A percentile compares a stretch with the other conserved stretches of the same genome.
These are phyloP conservation scores for Pelecanus crispus DNA, from an alignment of 2,113 vertebrate species.

Conservation along the genomic window DNA sequence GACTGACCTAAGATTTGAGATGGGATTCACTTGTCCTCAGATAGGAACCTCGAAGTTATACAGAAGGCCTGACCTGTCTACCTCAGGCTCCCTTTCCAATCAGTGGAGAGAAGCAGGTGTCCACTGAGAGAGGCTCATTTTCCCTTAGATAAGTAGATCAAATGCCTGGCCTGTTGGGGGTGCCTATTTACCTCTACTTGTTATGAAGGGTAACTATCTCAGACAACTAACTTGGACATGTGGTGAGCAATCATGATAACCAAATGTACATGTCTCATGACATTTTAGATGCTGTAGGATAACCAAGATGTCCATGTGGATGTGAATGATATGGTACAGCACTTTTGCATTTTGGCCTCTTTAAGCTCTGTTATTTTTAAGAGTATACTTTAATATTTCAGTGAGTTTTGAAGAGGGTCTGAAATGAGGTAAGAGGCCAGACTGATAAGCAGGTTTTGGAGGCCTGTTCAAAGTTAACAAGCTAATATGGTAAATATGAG, in stretches of 20 bases:
- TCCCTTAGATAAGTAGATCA: neutral
- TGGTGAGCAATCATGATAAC: neutral
- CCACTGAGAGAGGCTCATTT: neutral
- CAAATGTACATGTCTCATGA: rapidly evolving
- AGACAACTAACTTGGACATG: neutral
- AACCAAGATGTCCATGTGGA: neutral
- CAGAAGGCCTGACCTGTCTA: neutral
- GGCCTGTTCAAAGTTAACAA: neutral
- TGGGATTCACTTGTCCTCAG: neutral
- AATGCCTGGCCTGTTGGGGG: neutral
- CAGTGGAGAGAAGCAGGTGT: neutral
- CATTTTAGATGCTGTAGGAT: neutral
- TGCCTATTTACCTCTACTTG: neutral
- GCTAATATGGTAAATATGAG: neutral
- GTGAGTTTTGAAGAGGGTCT: neutral
- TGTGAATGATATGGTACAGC: neutral
- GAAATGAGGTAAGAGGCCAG: neutral
- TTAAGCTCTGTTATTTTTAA: neutral
- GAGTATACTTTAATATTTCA: neutral
- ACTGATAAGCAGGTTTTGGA: neutral
- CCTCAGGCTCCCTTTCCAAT: rapidly evolving
- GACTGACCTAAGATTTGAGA: neutral
- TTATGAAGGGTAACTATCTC: neutral
- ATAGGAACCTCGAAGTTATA: neutral
- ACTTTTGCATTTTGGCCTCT: neutral